Percentiles rank a stretch among this genome's conserved stretches.
Evolutionary conservation across 2,113 vertebrate genomes (phyloP).

Genomic region (Lasiurus cinereus): DNA sequence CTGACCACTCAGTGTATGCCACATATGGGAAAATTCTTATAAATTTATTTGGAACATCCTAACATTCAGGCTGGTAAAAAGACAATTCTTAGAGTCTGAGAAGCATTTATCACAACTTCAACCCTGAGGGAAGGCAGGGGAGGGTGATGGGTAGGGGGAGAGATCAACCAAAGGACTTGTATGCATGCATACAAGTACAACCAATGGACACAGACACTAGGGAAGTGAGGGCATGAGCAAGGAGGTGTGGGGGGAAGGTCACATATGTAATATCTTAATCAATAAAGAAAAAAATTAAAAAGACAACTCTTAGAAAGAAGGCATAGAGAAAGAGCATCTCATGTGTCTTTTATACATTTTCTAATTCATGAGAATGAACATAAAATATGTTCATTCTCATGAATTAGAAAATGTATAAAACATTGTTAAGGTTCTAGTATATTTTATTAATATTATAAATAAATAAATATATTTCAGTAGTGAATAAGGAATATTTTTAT

Average conservation of each 20-base stretch:
- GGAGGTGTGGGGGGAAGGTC: no score
- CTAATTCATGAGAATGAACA: no score
- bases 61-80: neutral
- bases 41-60: neutral
- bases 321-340: neutral
- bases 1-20: neutral
- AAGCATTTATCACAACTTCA: no score
- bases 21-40: neutral
- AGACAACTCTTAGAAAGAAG: neutral
- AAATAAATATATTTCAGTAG: neutral
- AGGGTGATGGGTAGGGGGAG: no score
- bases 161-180: no score
- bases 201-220: no score
- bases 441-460: neutral
- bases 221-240: no score
- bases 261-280: no score
- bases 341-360: no score
- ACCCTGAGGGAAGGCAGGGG: no score
- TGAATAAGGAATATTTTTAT: neutral
- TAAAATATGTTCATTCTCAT: neutral
- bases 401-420: neutral
- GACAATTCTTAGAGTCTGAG: neutral
- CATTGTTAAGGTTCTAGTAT: neutral
- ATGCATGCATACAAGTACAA: no score
- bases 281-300: no score